Conservation (phyloP, 2,113 vertebrate genomes). For the Natator depressus region DNA sequence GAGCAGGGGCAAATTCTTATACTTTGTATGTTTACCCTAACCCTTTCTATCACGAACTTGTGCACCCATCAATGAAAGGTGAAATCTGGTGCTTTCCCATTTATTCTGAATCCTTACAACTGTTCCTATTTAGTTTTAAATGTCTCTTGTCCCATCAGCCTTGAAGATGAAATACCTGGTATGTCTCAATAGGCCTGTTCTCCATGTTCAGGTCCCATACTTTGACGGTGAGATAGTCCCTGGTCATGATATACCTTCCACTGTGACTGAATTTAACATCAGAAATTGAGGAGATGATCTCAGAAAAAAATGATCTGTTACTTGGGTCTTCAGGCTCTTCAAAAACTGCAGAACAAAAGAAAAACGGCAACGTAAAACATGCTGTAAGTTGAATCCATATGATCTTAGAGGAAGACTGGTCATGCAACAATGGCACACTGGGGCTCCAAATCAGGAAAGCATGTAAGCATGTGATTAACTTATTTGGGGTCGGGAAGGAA, state of each 20-base stretch:
- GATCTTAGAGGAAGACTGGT: neutral
- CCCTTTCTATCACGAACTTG: neutral
- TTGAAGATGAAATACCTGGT: conserved; percentile 83
- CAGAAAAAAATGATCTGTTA: conserved; percentile 95
- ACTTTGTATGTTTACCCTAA: neutral
- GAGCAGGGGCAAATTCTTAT: neutral
- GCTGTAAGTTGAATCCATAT: neutral
- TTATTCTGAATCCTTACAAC: neutral
- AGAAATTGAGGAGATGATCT: conserved; percentile 98
- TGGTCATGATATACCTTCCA: conserved; percentile 95
- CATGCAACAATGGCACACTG: neutral
- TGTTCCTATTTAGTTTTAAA: neutral
- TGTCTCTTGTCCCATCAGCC: neutral
- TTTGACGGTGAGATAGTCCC: conserved; percentile 96
- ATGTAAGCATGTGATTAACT: neutral
- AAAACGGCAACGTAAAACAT: neutral
- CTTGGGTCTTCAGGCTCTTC: conserved; percentile 96
- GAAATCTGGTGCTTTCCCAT: neutral
- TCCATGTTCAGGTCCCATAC: conserved; percentile 99
- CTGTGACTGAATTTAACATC: conserved; percentile 98
- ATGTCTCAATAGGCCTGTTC: conserved; percentile 94
- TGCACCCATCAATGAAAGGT: neutral
- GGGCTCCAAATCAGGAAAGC: neutral
- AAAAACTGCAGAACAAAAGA: conserved; percentile 83
- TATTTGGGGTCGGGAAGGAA: too few relatives aligned